Evolutionary conservation across 2,113 vertebrate species (phyloP), one percentile per base, ranked within the genome.

Genomic region (Rhodinocichla rosea): DNA sequence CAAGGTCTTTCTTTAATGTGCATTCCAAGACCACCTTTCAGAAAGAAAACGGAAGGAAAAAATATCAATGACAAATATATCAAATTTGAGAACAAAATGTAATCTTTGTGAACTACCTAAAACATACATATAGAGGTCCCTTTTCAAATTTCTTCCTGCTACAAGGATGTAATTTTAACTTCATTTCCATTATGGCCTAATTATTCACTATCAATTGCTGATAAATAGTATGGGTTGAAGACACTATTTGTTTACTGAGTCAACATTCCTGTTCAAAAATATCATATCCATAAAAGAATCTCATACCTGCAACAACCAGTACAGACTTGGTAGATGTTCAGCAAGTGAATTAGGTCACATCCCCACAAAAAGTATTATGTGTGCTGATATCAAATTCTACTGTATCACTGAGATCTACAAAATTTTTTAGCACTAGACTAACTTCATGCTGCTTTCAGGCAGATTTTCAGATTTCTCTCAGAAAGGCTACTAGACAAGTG

Each of bases 1-100:
- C 97, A 40, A 99, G 97, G 94, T 99, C 99, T 97, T 98, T 99
- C 98, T 99, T 99, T 96, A 99, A 98, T 77, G 98, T 98, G 97
- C 99, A 99, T 97, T 99, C 99, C 98, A 99, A 98, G 96, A 99
- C 99, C 97, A 99, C 99, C 99, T 99, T 97, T 62, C 69, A 93
- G 77, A 93, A 94, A 92, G 47, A 68, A 96, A 89, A 95, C 28
- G 81, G 73, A 55, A 87, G 20, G 55, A 59, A 87, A 78, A 90
- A 4, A 7, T 28, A 69, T 33, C 71, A 96, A 21, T 45, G 33
- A 82, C 14, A 26, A 76, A 73, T 2, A 33, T 3, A 91, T 23
- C 10, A 56, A 42, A 68, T 23, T 35, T 73, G 35, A 67, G 21
- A 83, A 92, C n/a, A 63, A 89, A 88, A 84, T 7, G 18, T 4